phyloP scores from a whole-genome alignment of 2,113 vertebrate species.

The Semnornis frantzii region DNA sequence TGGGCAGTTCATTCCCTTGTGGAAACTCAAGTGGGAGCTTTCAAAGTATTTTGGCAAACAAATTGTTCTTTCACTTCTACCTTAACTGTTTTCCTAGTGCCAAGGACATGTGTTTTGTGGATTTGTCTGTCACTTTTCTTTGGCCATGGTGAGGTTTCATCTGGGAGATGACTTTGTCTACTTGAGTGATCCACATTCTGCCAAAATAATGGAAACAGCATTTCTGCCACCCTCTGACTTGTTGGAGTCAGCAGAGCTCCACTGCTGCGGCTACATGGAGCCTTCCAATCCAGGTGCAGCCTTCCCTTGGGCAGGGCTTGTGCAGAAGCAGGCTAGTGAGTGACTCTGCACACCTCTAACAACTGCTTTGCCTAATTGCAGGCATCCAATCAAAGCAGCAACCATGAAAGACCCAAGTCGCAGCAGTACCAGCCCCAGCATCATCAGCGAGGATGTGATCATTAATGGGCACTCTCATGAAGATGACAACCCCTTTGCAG shows the following conservation, averaged over 20 bases:
- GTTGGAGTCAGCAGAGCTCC: not conserved
- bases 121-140: not conserved
- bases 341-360: not conserved
- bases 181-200: rapidly evolving
- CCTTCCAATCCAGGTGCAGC: not conserved
- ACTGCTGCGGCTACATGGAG: not conserved
- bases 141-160: not conserved
- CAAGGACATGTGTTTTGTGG: rapidly evolving
- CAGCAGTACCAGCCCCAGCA: conserved; percentile 80
- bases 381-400: conserved; percentile 62
- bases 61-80: not conserved
- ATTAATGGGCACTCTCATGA: conserved; percentile 82
- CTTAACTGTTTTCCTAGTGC: not conserved
- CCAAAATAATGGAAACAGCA: rapidly evolving
- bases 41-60: not conserved
- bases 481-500: conserved; percentile 91
- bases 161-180: not conserved
- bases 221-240: not conserved
- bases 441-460: conserved; percentile 82
- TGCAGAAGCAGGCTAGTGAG: not conserved
- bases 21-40: not conserved
- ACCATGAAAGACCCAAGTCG: conserved; percentile 90
- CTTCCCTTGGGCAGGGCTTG: not conserved
- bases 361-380: conserved; percentile 14
- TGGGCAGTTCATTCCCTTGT: not conserved